phyloP scores from a whole-genome alignment of 2,113 vertebrate species.

The Lasiurus cinereus region DNA sequence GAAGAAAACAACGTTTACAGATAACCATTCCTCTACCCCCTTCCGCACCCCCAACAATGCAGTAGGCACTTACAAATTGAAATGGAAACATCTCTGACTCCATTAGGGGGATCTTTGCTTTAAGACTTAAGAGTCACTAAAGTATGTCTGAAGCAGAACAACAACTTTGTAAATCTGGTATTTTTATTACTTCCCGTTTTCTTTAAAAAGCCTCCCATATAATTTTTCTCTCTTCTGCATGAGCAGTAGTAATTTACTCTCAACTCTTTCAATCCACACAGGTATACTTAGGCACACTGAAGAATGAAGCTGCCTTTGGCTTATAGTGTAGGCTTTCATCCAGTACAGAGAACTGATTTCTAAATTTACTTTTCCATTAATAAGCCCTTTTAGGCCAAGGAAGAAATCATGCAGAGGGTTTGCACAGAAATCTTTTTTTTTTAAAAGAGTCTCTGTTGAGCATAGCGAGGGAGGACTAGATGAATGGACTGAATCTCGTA shows the following conservation, averaged over 20 bases:
- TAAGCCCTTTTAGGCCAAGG: conserved; percentile 52
- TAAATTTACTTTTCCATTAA: conserved; percentile 65
- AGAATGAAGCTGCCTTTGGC: conserved; percentile 50
- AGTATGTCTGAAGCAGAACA: conserved; percentile 55
- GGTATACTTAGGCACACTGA: conserved; percentile 52
- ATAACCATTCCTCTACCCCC: not conserved
- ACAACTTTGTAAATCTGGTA: conserved; percentile 47
- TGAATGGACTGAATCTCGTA: conserved; percentile 41
- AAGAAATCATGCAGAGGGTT: conserved; percentile 24
- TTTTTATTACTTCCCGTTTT: conserved; percentile 74
- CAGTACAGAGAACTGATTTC: conserved; percentile 18
- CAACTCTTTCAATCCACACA: conserved; percentile 49
- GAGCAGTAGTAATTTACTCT: conserved; percentile 66
- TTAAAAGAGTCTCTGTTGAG: not conserved
- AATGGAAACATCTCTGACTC: not conserved
- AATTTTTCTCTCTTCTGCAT: conserved; percentile 75
- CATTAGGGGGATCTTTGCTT: not conserved
- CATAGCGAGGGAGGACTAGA: not conserved
- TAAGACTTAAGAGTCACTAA: conserved; percentile 42
- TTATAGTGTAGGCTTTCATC: not conserved
- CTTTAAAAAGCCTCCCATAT: conserved; percentile 67
- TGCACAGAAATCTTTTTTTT: not conserved
- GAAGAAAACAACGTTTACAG: not conserved
- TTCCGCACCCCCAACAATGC: not conserved
- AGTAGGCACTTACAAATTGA: not conserved